phyloP scores from a whole-genome alignment of 2,113 vertebrate genomes.

The Hassar affinis region DNA sequence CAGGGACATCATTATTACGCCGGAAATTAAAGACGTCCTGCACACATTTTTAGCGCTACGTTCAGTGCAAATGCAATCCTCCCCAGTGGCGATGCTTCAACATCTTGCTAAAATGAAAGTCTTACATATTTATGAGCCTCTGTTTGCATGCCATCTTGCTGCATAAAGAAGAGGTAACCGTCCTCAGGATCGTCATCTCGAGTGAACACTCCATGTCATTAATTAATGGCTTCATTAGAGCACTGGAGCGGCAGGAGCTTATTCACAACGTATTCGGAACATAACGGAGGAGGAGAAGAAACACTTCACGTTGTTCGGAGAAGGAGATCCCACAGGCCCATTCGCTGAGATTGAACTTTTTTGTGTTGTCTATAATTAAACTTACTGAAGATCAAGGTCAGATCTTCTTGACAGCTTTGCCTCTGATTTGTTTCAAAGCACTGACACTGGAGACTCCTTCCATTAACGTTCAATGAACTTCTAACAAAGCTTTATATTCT shows the following conservation, averaged over 20 bases:
- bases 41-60: neutral
- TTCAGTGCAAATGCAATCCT: neutral
- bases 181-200: too few relatives aligned
- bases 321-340: neutral
- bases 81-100: neutral
- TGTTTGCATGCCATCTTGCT: neutral
- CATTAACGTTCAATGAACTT: neutral
- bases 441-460: neutral
- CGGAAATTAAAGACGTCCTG: neutral
- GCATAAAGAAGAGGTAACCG: neutral
- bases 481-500: neutral
- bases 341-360: too few relatives aligned
- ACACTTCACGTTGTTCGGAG: slow-evolving; percentile 16
- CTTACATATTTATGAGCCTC: neutral
- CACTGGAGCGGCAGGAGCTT: neutral
- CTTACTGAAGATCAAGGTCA: neutral
- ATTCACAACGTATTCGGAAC: neutral
- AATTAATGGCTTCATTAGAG: slow-evolving; percentile 37
- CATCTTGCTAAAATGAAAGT: neutral
- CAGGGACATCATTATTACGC: neutral
- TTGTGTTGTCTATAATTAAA: too few relatives aligned
- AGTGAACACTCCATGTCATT: neutral
- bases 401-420: neutral
- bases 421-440: neutral
- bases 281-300: neutral